Conservation (phyloP, 2,113 vertebrate species). For the Catharus bicknelli region DNA sequence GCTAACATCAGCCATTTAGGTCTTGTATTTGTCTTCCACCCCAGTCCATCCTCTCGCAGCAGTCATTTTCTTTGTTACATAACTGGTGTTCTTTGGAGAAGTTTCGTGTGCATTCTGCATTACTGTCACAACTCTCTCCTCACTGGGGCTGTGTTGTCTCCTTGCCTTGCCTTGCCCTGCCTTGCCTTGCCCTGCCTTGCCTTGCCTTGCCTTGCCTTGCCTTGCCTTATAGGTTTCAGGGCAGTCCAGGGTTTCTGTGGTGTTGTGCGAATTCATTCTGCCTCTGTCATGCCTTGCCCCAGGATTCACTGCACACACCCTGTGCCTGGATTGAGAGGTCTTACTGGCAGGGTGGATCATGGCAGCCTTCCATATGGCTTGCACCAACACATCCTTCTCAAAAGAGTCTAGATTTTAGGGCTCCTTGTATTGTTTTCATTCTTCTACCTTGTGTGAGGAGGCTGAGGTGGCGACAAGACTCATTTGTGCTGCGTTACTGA, state of each 20-base stretch:
- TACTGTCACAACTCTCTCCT: background rate
- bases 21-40: background rate
- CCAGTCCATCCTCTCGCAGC: fast-evolving
- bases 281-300: background rate
- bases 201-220: background rate
- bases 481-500: fast-evolving
- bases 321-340: background rate
- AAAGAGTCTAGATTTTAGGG: background rate
- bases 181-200: background rate
- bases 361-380: background rate
- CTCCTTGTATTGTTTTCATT: background rate
- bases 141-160: background rate
- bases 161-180: background rate
- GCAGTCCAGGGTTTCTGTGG: background rate
- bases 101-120: background rate
- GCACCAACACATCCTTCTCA: background rate
- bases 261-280: background rate
- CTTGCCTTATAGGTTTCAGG: background rate
- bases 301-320: background rate
- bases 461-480: background rate
- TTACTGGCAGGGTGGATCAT: background rate
- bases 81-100: background rate
- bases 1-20: background rate
- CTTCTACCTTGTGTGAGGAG: background rate
- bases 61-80: fast-evolving